Evolutionary conservation across 1,140 invertebrate genomes (phyloP).

Genomic region (Lordiphosa clarofinis): DNA sequence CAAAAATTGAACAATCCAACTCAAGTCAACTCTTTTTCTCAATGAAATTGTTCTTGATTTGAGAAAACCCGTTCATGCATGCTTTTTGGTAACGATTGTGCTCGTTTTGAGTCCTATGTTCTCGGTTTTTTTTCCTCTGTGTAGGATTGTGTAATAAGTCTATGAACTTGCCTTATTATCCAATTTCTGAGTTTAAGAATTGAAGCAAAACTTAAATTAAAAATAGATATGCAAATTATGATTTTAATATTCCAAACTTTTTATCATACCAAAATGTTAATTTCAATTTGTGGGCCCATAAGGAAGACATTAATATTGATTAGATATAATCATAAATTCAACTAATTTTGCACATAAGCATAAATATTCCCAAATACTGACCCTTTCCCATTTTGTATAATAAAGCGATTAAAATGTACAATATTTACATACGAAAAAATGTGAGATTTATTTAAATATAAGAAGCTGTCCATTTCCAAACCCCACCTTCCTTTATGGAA

Average conservation of each 20-base stretch:
- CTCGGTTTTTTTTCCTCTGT: too few species aligned
- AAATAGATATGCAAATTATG: too few species aligned
- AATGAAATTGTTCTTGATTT: too few species aligned
- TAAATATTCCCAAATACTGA: constrained; percentile 15
- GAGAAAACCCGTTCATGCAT: too few species aligned
- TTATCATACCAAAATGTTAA: constrained; percentile 1
- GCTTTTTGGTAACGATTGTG: too few species aligned
- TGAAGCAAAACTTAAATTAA: too few species aligned
- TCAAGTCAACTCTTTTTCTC: too few species aligned
- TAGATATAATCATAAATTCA: constrained; percentile 40
- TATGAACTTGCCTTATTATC: too few species aligned
- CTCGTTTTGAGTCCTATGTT: too few species aligned
- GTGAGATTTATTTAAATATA: background rate
- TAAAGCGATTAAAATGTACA: constrained; percentile 50
- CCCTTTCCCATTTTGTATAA: constrained; percentile 31
- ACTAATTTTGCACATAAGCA: constrained; percentile 28
- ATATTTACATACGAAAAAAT: constrained; percentile 44
- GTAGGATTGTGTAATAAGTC: too few species aligned
- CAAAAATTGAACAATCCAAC: too few species aligned
- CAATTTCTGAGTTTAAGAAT: too few species aligned
- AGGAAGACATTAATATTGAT: constrained; percentile 53
- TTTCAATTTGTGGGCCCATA: constrained; percentile 20
- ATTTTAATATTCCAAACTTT: background rate
- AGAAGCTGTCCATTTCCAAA: constrained; percentile 38
- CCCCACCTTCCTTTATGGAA: constrained; percentile 1